Base-by-base conservation (phyloP, 2,113 vertebrate genomes). In the Atlantisia rogersi region DNA sequence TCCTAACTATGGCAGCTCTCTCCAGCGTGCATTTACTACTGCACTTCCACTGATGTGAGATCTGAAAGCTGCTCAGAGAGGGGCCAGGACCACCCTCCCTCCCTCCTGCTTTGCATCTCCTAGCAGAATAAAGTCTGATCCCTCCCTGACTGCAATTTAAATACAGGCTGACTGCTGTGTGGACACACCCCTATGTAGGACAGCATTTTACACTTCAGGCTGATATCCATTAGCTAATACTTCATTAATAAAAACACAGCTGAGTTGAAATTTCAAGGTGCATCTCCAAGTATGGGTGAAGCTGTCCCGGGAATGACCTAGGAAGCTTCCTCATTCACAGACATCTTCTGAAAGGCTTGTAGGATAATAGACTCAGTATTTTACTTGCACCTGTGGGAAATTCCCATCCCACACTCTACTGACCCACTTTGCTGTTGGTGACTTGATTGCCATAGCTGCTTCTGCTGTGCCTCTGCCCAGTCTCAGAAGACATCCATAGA, bases 381-480 rank as follows among this genome's bases (percentile, higher is more conserved):
- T 70, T 42, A 58, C 65, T 46, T 56, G 56, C n/a, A 64, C 2
- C 13, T 26, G 19, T 48, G 28, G 40, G 58, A 88, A 42, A 79
- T 71, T 44, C 25, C 75, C 65, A 67, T 28, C 52, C 31, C 14
- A 37, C 7, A 31, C 13, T 6, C 31, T 46, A 31, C 26, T 78
- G 65, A 65, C 32, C 8, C 39, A 48, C 1, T 11, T 11, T 1
- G 3, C 12, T 65, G 6, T 2, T 13, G 26, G 21, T 3, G 28
- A 52, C 22, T 64, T 74, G 32, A 56, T 6, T 25, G 22, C 28
- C 25, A 28, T 59, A 67, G 32, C 22, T 82, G 14, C 35, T 82
- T 70, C 35, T 90, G 40, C 22, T 32, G 25, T 16, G 74, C 18
- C 26, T 53, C 20, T 64, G 32, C 12, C 19, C 37, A 56, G 29